Percentiles rank a stretch among this genome's conserved stretches.
These are phyloP conservation scores for Hapalemur alaotrensis DNA, from an alignment of 2,797 vertebrate species.

Conservation along the genomic window DNA sequence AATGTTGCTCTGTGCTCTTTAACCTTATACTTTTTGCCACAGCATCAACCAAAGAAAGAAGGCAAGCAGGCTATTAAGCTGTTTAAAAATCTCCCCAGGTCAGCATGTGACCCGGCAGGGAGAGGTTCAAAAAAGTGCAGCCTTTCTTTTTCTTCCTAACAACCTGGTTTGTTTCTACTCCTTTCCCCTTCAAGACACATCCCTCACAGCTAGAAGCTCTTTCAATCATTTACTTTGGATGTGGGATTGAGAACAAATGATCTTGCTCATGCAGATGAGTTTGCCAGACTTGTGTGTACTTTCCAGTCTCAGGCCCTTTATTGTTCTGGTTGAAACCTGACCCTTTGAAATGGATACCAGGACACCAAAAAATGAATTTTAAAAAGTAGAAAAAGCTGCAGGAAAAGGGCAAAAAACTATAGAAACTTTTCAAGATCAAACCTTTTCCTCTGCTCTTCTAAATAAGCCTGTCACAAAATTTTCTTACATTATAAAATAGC, in stretches of 20 bases:
- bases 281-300: conserved; percentile 92
- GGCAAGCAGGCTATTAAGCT: conserved; percentile 76
- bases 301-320: conserved; percentile 89
- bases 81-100: conserved; percentile 81
- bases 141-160: conserved; percentile 85
- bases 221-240: conserved; percentile 88
- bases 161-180: conserved; percentile 86
- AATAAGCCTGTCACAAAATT: conserved; percentile 2
- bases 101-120: conserved; percentile 85
- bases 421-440: conserved; percentile 68
- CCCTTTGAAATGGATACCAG: conserved; percentile 90
- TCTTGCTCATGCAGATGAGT: conserved; percentile 90
- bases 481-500: background rate
- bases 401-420: conserved; percentile 59
- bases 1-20: conserved; percentile 49
- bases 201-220: conserved; percentile 85
- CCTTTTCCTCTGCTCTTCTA: conserved; percentile 47
- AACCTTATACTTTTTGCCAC: conserved; percentile 54
- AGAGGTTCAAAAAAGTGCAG: conserved; percentile 82
- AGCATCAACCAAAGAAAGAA: conserved; percentile 77
- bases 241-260: conserved; percentile 86
- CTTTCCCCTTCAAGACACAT: conserved; percentile 84
- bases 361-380: conserved; percentile 82
- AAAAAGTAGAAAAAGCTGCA: conserved; percentile 63
- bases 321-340: conserved; percentile 94